A percentile compares a stretch with the other conserved stretches of the same genome.
phyloP scores from a whole-genome alignment of 2,888 invertebrate genomes.

The Belgica antarctica region DNA sequence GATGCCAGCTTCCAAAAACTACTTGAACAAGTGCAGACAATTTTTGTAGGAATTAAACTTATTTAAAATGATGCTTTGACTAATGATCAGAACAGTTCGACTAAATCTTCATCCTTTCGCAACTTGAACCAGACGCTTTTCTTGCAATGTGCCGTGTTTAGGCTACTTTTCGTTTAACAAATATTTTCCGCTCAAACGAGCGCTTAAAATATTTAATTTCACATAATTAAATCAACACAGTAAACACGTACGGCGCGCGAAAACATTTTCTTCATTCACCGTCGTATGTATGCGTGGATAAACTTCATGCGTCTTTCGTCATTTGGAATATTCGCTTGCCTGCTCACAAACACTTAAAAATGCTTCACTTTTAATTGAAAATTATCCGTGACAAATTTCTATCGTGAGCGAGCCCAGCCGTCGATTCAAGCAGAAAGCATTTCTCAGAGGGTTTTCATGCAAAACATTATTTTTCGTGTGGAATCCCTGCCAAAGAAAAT shows the following conservation, averaged over 20 bases:
- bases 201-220: constrained; percentile 12
- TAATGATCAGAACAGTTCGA: too few species aligned
- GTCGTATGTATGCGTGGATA: constrained; percentile 18
- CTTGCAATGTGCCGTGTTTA: too few species aligned
- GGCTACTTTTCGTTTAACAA: background rate
- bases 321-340: background rate
- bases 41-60: too few species aligned
- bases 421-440: background rate
- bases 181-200: constrained; percentile 4
- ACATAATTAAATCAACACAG: background rate
- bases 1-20: too few species aligned
- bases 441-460: too few species aligned
- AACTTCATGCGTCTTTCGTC: constrained; percentile 2
- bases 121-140: too few species aligned
- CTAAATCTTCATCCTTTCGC: too few species aligned
- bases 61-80: too few species aligned
- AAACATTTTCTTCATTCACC: background rate
- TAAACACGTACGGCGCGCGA: background rate
- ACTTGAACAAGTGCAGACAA: too few species aligned
- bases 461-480: too few species aligned
- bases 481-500: too few species aligned
- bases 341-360: background rate
- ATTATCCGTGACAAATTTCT: constrained; percentile 17
- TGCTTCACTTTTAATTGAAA: constrained; percentile 34
- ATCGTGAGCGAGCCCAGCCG: background rate